Percentiles rank a stretch among this genome's conserved stretches.
phyloP scores from a whole-genome alignment of 2,797 vertebrate genomes.

The Bradypus variegatus region DNA sequence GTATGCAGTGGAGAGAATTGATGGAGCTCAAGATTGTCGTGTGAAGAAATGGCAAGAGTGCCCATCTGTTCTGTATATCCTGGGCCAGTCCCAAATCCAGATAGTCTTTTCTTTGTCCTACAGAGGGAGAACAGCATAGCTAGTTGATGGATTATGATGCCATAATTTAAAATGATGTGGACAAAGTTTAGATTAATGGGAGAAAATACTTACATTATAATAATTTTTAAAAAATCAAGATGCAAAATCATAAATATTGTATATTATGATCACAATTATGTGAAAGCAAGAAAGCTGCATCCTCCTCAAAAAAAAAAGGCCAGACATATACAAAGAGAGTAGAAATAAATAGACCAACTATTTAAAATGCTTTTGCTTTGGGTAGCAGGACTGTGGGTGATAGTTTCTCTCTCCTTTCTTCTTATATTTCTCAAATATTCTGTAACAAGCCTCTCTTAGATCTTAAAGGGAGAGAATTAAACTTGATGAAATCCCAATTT shows the following conservation, averaged over 20 bases:
- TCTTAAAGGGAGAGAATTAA: not conserved
- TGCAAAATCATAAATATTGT: not conserved
- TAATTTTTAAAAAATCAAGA: not conserved
- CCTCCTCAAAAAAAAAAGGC: not conserved
- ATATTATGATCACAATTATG: not conserved
- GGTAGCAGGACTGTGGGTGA: not conserved
- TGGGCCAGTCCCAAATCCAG: not conserved
- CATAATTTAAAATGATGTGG: not conserved
- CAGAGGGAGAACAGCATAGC: not conserved
- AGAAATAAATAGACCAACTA: not conserved
- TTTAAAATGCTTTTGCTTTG: conserved; percentile 33
- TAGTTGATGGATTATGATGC: not conserved
- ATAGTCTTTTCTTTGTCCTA: not conserved
- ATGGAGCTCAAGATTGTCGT: not conserved
- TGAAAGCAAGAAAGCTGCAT: not conserved
- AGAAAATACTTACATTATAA: not conserved
- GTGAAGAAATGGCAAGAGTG: not conserved
- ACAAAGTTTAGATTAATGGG: conserved; percentile 6
- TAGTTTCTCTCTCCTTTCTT: not conserved
- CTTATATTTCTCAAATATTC: conserved; percentile 20
- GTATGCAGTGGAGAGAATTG: not conserved
- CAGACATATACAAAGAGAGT: not conserved
- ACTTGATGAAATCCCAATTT: conserved; percentile 10
- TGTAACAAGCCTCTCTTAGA: not conserved
- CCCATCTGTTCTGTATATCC: not conserved